Evolutionary conservation across 2,113 vertebrate genomes (phyloP), one percentile per base, ranked within the genome.

Genomic region (Lates calcarifer): DNA sequence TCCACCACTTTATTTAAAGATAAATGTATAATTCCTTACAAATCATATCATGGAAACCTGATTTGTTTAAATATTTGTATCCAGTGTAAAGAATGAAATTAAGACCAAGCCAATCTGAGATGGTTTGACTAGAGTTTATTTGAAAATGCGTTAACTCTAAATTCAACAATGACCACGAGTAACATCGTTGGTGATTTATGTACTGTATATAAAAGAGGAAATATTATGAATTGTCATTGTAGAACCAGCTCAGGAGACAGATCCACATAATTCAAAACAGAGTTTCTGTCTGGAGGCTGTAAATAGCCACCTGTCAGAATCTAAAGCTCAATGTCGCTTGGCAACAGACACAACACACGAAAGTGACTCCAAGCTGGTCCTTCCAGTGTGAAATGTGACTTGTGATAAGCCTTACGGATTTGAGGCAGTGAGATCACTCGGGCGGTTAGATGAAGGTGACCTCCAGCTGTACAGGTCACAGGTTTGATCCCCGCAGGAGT

Each of bases 281-380:
- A 65, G 24, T 57, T 60, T 26, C 57, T 53, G 71, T 85, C 77
- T 89, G 73, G 61, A 74, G 74, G 83, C 87, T 83, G 75, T 67
- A 91, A 89, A 88, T 88, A 90, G 83, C 90, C 81, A 89, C 84
- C 89, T 87, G 89, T 84, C 79, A 74, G 69, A 71, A 39, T 53
- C 71, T 79, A 74, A 86, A 26, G 84, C 71, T 67, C 58, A 79
- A 78, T 76, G 89, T 90, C 90, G 90, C 90, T 45, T 89, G 85
- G 90, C 81, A 92, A 93, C 91, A 86, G 83, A 77, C 66, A 55
- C 72, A 45, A 76, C 64, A 39, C 31, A 4, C 69, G 70, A 45
- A 82, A 56, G 72, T 41, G 53, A 35, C 4, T 45, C 56, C 45
- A 37, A 24, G 78, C 76, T 26, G 86, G 84, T 82, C 85, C 37